Conservation (phyloP, 23 tunicate species). For the Trididemnum miniatum region DNA sequence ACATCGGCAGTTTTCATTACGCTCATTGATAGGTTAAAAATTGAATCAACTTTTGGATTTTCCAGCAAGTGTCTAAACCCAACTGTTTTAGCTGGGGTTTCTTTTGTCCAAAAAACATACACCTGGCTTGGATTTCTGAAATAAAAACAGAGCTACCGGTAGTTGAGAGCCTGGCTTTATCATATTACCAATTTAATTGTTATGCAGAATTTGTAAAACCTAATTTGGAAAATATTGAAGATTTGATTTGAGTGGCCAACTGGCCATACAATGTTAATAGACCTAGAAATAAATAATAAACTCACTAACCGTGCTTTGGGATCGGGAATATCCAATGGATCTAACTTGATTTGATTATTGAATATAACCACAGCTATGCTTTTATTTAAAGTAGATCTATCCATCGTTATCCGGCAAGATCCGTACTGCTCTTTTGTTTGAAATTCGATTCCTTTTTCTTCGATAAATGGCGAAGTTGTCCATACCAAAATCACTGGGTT, state of each 20-base stretch:
- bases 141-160: too few species aligned
- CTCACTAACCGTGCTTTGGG: conserved; percentile 40
- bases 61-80: conserved; percentile 15
- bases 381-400: conserved; percentile 30
- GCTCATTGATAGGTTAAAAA: conserved; percentile 49
- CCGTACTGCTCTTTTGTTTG: conserved; percentile 40
- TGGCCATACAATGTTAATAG: too few species aligned
- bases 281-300: not conserved
- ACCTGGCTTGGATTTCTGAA: conserved; percentile 40
- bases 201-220: too few species aligned
- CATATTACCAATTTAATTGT: too few species aligned
- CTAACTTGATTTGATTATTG: conserved; percentile 20
- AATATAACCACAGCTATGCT: conserved; percentile 66
- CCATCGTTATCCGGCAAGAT: conserved; percentile 48
- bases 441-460: conserved; percentile 37
- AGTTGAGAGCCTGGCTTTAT: too few species aligned
- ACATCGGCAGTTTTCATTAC: conserved; percentile 55
- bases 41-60: conserved; percentile 36
- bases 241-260: not conserved
- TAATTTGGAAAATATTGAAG: not conserved
- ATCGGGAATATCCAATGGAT: conserved; percentile 35
- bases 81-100: conserved; percentile 60
- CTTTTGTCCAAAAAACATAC: conserved; percentile 59
- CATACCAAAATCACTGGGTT: conserved; percentile 19
- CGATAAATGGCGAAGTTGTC: not conserved